Conservation (phyloP, 2,113 vertebrate genomes). For the Pheucticus melanocephalus region DNA sequence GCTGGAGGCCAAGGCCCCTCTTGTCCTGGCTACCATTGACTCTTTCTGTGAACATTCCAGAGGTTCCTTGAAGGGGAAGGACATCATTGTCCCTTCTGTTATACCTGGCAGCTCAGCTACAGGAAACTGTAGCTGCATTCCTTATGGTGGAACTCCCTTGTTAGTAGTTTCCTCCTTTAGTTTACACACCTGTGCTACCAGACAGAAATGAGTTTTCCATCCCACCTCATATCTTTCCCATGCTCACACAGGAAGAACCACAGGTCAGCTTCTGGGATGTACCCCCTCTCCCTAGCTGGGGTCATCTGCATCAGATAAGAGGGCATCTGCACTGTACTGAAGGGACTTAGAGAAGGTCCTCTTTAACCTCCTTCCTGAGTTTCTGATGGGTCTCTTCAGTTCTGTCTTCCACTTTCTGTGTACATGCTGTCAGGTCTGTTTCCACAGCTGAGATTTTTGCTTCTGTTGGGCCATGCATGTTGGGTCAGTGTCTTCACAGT, state of each 20-base stretch:
- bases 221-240: background rate
- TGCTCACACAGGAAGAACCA: background rate
- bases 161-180: background rate
- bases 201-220: background rate
- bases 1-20: background rate
- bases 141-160: background rate
- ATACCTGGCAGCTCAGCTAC: background rate
- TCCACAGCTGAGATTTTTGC: background rate
- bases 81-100: background rate
- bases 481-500: background rate
- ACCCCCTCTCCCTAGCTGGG: background rate
- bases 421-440: fast-evolving
- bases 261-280: background rate
- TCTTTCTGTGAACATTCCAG: background rate
- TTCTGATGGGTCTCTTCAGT: background rate
- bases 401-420: background rate
- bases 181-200: background rate
- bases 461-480: background rate
- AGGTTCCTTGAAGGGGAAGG: background rate
- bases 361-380: background rate
- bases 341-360: background rate
- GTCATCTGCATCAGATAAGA: background rate
- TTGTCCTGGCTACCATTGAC: background rate
- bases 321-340: background rate
- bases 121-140: background rate